Evolutionary conservation across 2,797 vertebrate genomes (phyloP).

Genomic region (Chaunax sp.): DNA sequence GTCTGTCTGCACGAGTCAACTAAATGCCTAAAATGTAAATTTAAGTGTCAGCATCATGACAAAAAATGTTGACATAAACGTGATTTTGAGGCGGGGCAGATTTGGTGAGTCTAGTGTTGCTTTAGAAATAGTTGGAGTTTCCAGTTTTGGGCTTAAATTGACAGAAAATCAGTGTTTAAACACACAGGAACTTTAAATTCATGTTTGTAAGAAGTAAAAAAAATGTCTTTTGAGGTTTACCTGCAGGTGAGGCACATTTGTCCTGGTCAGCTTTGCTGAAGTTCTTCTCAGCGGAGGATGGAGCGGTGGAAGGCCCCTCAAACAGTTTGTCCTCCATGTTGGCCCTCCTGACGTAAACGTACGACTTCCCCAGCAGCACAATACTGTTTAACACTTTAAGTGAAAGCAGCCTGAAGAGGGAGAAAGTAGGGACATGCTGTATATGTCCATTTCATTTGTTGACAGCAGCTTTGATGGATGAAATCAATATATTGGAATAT

Average conservation of each 20-base stretch:
- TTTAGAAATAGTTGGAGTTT: too few relatives aligned
- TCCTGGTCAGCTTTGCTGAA: constrained; percentile 78
- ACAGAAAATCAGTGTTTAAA: too few relatives aligned
- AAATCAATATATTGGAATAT: background rate
- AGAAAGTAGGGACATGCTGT: background rate
- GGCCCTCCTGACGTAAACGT: constrained; percentile 94
- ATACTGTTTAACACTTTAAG: constrained; percentile 97
- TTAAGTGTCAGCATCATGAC: constrained; percentile 13
- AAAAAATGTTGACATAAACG: constrained; percentile 22
- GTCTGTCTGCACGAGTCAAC: constrained; percentile 19
- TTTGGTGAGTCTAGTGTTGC: too few relatives aligned
- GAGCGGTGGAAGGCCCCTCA: constrained; percentile 69
- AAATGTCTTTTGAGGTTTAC: constrained; percentile 30
- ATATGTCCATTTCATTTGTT: background rate
- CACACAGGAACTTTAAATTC: too few relatives aligned
- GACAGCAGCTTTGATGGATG: background rate
- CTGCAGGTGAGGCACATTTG: constrained; percentile 74
- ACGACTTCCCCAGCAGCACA: constrained; percentile 95
- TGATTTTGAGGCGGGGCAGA: background rate
- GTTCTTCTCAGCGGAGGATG: constrained; percentile 75
- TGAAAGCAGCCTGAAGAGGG: constrained; percentile 87
- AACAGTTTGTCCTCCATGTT: constrained; percentile 97
- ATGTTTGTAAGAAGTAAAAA: background rate
- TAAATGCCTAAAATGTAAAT: constrained; percentile 26
- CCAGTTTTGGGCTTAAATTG: too few relatives aligned